Conservation (phyloP, 2,888 invertebrate genomes). For the Agrochola circellaris region DNA sequence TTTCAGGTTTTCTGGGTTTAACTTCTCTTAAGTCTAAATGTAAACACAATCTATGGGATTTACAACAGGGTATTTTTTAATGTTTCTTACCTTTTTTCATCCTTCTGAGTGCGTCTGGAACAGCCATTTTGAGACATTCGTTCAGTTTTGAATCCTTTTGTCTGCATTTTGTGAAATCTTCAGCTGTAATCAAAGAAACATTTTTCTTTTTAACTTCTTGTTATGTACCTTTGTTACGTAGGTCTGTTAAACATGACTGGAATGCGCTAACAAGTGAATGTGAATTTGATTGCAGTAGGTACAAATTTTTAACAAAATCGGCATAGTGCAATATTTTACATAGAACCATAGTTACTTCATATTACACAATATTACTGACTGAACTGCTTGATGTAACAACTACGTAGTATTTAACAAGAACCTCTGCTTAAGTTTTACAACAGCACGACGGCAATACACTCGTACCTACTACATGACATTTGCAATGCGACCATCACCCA, state of each 20-base stretch:
- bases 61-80: background rate
- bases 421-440: too few species aligned
- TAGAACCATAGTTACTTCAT: too few species aligned
- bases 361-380: too few species aligned
- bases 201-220: background rate
- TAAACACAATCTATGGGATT: background rate
- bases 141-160: conserved; percentile 89
- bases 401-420: too few species aligned
- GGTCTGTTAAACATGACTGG: background rate
- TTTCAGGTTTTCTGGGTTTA: background rate
- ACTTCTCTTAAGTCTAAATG: background rate
- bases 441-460: background rate
- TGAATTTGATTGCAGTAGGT: background rate
- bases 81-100: conserved; percentile 90
- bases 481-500: background rate
- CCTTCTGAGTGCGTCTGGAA: conserved; percentile 89
- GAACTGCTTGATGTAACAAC: background rate
- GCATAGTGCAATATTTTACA: background rate
- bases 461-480: background rate
- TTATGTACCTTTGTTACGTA: background rate
- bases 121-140: conserved; percentile 90
- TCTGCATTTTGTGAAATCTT: conserved; percentile 90
- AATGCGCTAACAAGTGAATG: background rate
- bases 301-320: background rate
- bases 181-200: conserved; percentile 84